Evolutionary conservation across 2,888 invertebrate genomes (phyloP), one percentile per base, ranked within the genome.

Genomic region (Merodon equestris): DNA sequence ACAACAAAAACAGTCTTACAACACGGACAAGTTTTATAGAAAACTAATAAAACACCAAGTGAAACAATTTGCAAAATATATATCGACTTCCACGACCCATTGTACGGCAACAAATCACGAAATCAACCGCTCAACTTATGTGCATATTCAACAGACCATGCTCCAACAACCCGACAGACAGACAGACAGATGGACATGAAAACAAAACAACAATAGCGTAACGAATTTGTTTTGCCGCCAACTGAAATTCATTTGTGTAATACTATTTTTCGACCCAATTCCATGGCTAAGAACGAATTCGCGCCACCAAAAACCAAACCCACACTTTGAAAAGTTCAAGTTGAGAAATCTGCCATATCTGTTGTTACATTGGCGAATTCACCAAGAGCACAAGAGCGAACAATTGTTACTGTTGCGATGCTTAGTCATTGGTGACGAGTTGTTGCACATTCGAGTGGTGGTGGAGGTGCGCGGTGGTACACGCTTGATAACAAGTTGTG

Each of bases 151-250:
- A 60, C 54, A 56, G 27, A 27, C 27, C 27, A 27, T 7, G 7
- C 3, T 27, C 2, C 7, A 27, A 27, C 71, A 57, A 15, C 40
- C 19, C 40, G 15, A 42, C 34, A 66, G 72, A 61, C 57, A 54
- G 40, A 56, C 66, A 77, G 56, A 72, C 72, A 77, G 71, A 71
- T 72, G 72, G 72, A 67, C 72, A 77, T 61, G 76, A 57, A 56
- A 54, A 48, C 44, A 42, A 48, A 61, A 67, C 72, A 61, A 67
- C 72, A 77, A 77, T 57, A 61, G 67, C 56, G 47, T 27, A 77
- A 77, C 61, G 56, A 67, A 77, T 61, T 72, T 61, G 60, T 60
- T 70, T 17, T n/a, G 12, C 40, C 47, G 50, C 60, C 60, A 44
- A 60, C 47, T 42, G 51, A 27, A 27, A 27, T 27, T 27, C 27